Conservation (phyloP, 2,888 invertebrate genomes). For the Acholoe squamosa region DNA sequence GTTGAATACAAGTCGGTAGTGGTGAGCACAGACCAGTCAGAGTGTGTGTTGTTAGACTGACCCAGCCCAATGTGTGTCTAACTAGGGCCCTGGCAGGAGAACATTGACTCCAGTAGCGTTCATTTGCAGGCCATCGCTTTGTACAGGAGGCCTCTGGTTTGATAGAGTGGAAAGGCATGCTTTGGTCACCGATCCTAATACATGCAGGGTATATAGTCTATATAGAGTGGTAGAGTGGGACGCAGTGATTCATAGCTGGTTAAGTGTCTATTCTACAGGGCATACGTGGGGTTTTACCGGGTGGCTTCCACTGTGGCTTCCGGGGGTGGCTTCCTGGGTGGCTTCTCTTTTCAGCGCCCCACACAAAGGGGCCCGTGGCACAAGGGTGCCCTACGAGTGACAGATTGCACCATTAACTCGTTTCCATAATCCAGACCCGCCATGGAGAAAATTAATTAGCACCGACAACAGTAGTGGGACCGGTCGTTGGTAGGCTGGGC, state of each 20-base stretch:
- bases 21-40: background rate
- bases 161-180: conserved; percentile 10
- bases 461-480: background rate
- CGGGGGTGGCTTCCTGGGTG: background rate
- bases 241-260: background rate
- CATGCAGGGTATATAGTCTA: background rate
- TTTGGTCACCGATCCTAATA: background rate
- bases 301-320: conserved; percentile 42
- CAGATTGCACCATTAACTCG: conserved; percentile 31
- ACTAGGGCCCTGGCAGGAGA: background rate
- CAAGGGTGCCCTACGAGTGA: background rate
- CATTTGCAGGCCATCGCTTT: background rate
- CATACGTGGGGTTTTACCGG: background rate
- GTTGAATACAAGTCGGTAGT: conserved; percentile 23
- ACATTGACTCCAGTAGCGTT: background rate
- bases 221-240: conserved; percentile 37
- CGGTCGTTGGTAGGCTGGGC: background rate
- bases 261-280: background rate
- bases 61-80: background rate
- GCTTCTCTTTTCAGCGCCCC: conserved; percentile 3
- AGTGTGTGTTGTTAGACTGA: background rate
- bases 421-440: conserved; percentile 19
- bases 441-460: conserved; percentile 31
- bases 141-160: background rate
- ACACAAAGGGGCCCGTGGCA: background rate